Percentiles rank a stretch among this genome's conserved stretches.
phyloP scores from a whole-genome alignment of 64 coral and sea anemone genomes.

The Exaiptasia diaphana region DNA sequence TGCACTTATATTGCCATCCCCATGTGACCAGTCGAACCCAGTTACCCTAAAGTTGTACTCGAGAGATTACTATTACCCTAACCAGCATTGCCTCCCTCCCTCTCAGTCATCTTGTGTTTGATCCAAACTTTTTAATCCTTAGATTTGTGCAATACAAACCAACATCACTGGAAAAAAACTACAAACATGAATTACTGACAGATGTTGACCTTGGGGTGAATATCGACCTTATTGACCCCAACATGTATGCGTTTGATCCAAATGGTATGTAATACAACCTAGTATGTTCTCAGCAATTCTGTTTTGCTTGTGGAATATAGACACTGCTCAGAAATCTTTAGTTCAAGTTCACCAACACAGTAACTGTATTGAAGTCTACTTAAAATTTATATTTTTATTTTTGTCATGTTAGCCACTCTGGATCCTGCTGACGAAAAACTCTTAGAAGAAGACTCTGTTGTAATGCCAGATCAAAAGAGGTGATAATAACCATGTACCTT shows the following conservation, averaged over 20 bases:
- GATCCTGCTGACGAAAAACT: slow-evolving; percentile 93
- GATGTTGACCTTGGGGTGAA: slow-evolving; percentile 96
- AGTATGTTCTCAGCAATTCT: no score
- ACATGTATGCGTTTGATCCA: slow-evolving; percentile 82
- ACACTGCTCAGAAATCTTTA: no score
- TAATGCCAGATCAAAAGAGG: slow-evolving; percentile 91
- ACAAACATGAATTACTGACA: slow-evolving; percentile 96
- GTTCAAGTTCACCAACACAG: no score
- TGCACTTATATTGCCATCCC: no score
- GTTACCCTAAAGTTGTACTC: no score
- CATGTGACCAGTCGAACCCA: no score
- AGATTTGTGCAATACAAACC: slow-evolving; percentile 99
- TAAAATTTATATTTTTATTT: neutral
- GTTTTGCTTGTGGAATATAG: no score
- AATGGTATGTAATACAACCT: slow-evolving; percentile 78
- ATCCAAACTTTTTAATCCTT: no score
- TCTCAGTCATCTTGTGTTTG: no score
- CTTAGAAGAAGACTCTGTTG: slow-evolving; percentile 88
- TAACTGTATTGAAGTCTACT: neutral
- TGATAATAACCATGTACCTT: neutral
- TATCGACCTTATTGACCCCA: slow-evolving; percentile 96
- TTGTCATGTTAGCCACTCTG: slow-evolving; percentile 44
- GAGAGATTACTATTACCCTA: no score
- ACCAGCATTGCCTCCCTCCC: no score
- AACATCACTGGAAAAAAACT: slow-evolving; percentile 97